A percentile compares a stretch with the other conserved stretches of the same genome.
Conservation (phyloP, 2,113 vertebrate species). For the Grammomys dolichurus region DNA sequence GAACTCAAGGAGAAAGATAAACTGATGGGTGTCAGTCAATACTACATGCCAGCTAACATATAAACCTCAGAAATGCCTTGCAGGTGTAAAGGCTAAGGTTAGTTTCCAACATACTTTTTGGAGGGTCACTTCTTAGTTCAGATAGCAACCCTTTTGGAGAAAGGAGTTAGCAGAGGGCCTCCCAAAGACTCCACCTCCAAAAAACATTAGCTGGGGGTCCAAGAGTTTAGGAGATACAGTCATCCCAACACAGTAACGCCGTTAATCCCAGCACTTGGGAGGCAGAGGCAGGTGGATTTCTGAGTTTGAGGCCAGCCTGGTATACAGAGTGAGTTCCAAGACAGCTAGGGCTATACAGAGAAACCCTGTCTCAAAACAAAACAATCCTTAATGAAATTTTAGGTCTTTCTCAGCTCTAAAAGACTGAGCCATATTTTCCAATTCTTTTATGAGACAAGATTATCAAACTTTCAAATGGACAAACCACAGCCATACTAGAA, state of each 20-base stretch:
- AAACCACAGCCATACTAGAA: not conserved
- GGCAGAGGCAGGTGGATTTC: too few relatives aligned
- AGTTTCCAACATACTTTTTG: not conserved
- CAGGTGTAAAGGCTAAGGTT: not conserved
- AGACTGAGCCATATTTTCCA: not conserved
- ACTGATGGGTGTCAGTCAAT: not conserved
- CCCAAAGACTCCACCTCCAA: not conserved
- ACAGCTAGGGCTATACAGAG: too few relatives aligned
- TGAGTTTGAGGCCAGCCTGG: too few relatives aligned
- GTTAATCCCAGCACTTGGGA: too few relatives aligned
- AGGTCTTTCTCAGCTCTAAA: slow-evolving; percentile 9
- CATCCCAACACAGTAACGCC: not conserved
- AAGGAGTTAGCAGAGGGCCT: not conserved
- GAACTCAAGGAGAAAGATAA: not conserved
- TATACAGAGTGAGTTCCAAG: too few relatives aligned
- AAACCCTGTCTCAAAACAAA: too few relatives aligned
- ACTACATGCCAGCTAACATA: not conserved
- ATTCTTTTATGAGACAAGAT: not conserved
- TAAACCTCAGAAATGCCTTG: not conserved
- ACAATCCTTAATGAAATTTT: not conserved
- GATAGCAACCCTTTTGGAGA: not conserved
- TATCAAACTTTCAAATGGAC: not conserved
- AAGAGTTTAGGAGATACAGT: not conserved
- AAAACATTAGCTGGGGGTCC: not conserved
- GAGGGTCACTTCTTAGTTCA: not conserved